phyloP scores from a whole-genome alignment of 2,888 invertebrate species.

The Platynereis dumerilii region DNA sequence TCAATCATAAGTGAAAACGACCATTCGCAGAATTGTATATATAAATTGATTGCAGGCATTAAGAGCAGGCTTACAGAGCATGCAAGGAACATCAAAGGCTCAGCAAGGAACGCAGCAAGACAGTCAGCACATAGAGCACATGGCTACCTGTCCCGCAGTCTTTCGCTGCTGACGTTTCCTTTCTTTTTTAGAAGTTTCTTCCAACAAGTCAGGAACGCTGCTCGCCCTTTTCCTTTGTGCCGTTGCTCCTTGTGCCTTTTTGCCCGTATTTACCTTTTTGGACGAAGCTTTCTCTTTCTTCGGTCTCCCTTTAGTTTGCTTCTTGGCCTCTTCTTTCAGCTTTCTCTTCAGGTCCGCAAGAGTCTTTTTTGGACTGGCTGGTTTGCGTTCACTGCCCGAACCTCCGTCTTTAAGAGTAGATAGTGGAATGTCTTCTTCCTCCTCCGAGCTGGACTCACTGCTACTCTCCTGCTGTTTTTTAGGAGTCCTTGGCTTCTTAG shows the following conservation, averaged over 20 bases:
- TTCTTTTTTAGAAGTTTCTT: too few species aligned
- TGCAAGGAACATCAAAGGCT: too few species aligned
- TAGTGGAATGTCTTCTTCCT: background rate
- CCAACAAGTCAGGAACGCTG: background rate
- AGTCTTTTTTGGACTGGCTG: conserved; percentile 20
- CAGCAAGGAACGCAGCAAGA: too few species aligned
- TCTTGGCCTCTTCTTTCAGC: conserved; percentile 15
- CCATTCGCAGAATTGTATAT: too few species aligned
- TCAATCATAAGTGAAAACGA: too few species aligned
- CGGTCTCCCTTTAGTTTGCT: background rate
- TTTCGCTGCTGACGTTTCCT: too few species aligned
- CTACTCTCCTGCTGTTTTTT: background rate
- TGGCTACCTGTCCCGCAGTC: too few species aligned
- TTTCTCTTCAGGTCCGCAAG: conserved; percentile 40
- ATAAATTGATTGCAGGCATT: too few species aligned
- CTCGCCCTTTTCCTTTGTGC: background rate
- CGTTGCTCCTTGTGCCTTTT: background rate
- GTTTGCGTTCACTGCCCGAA: too few species aligned
- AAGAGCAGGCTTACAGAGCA: too few species aligned
- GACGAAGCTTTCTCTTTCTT: background rate
- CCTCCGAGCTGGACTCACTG: background rate
- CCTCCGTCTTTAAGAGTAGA: too few species aligned
- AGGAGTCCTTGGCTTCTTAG: background rate
- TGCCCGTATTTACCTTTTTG: background rate
- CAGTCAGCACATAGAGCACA: too few species aligned